Evolutionary conservation across 2,797 vertebrate genomes (phyloP), one percentile per base, ranked within the genome.

Genomic region (Megaceryle alcyon): DNA sequence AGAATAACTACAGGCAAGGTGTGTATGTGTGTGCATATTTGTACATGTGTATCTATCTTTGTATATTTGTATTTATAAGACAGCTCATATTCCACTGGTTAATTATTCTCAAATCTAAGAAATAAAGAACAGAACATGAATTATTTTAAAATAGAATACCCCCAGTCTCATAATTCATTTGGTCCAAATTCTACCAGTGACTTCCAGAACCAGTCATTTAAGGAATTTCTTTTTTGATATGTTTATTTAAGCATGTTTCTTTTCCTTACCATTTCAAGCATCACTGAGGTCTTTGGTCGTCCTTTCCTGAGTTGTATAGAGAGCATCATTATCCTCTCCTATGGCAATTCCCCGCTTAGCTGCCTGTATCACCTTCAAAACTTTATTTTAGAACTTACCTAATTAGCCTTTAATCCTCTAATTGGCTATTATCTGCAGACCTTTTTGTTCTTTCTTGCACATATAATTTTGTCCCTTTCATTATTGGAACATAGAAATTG

Each of bases 381-480:
- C 94, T 97, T 97, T 97, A 96, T 96, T 95, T 94, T 85, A 96
- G 95, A 97, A 96, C 84, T 96, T 97, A 92, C 9, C 95, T 97
- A 97, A 97, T 97, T 97, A 97, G 95, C 96, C 97, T 97, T 96
- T 97, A 96, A 97, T 96, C 96, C 71, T 84, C 91, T 97, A 97
- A 97, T 97, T 97, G 95, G 92, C 94, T 96, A 88, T 97, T 96
- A 96, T 95, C 82, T 92, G 65, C 61, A 89, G 61, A 91, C 90
- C 79, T 79, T 92, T 85, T 70, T 92, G 89, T 65, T 91, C 87
- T 90, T 88, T 79, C 48, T 72, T 71, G 71, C 86, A 93, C 77
- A 71, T 64, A 94, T 25, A 25, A 35, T 46, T 88, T 87, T 91
- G 60, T 81, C 95, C 86, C 71, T 54, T 91, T 96, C 88, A 92